Base-by-base conservation (phyloP, 2,113 vertebrate species). In the Prinia subflava region DNA sequence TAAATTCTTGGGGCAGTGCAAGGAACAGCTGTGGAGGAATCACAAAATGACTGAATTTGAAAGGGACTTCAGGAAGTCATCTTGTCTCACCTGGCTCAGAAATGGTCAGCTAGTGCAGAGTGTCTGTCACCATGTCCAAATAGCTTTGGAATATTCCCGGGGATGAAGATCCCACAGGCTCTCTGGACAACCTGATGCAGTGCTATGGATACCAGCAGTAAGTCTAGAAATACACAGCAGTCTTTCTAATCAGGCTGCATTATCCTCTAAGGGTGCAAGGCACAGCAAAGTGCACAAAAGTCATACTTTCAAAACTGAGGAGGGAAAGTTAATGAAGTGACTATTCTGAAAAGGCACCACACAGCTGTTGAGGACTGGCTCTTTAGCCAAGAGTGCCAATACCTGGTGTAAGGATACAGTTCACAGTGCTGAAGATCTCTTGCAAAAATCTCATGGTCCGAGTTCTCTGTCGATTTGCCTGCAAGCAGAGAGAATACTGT, bases 331-430 rank as follows among this genome's bases (percentile, higher is more conserved):
- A 57, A 52, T 22, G 10, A 47, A 73, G 23, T 37, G 27, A 50
- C 63, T 85, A 33, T 13, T 90, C 46, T 70, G 69, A 28, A 81
- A 62, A 77, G 15, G 53, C 52, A 89, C 44, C 39, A 39, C 57
- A 52, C 7, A 75, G 62, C 44, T 64, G 27, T 6, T 11, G 15
- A 71, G 39, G 56, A 74, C 25, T 46, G 46, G 39, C 53, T 59
- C n/a, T 69, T 73, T 20, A 41, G 62, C 57, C 31, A 42, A 39
- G 41, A 31, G 31, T 68, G 80, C 33, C 78, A 59, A 30, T 95
- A 97, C 97, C 97, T 97, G 97, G 97, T 78, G 97, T 97, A 44
- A 97, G 73, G 84, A 97, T 94, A 30, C 97, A 97, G 78, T 97
- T 62, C 79, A 97, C 97, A 5, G 79, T 83, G 47, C 49, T 56